Evolutionary conservation across 2,888 invertebrate species (phyloP).

Genomic region (Caenorhabditis uteleia): DNA sequence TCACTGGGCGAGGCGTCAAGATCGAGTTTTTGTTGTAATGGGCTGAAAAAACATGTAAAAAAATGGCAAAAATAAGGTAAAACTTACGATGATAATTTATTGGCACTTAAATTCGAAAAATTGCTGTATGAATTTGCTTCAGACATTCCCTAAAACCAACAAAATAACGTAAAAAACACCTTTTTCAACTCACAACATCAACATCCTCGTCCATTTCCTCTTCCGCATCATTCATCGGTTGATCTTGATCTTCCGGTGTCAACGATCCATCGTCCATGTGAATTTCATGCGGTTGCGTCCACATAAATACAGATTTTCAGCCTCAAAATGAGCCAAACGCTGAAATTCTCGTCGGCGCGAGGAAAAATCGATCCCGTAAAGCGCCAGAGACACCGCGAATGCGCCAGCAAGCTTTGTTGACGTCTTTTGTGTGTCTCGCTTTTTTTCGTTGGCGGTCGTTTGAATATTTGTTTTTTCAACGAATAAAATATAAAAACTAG

Average conservation of each 20-base stretch:
- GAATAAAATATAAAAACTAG: no score
- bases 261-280: slow-evolving; percentile 33
- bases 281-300: slow-evolving; percentile 25
- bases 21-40: slow-evolving; percentile 21
- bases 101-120: slow-evolving; percentile 12
- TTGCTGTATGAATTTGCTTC: slow-evolving; percentile 28
- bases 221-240: slow-evolving; percentile 3
- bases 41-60: slow-evolving; percentile 8
- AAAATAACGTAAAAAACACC: neutral
- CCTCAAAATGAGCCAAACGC: no score
- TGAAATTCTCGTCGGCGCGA: no score
- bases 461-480: no score
- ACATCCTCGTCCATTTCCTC: slow-evolving; percentile 16
- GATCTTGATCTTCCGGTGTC: slow-evolving; percentile 30
- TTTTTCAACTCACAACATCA: slow-evolving; percentile 1
- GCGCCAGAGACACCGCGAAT: no score
- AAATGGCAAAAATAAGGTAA: neutral
- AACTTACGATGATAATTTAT: slow-evolving; percentile 26
- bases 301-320: no score
- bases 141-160: slow-evolving; percentile 4
- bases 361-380: no score
- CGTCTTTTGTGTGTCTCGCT: no score
- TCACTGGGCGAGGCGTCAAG: slow-evolving; percentile 21
- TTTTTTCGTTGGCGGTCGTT: no score
- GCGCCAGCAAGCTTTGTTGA: no score